These are phyloP conservation scores for Siniperca chuatsi DNA, from an alignment of 2,113 vertebrate species.

Conservation along the genomic window DNA sequence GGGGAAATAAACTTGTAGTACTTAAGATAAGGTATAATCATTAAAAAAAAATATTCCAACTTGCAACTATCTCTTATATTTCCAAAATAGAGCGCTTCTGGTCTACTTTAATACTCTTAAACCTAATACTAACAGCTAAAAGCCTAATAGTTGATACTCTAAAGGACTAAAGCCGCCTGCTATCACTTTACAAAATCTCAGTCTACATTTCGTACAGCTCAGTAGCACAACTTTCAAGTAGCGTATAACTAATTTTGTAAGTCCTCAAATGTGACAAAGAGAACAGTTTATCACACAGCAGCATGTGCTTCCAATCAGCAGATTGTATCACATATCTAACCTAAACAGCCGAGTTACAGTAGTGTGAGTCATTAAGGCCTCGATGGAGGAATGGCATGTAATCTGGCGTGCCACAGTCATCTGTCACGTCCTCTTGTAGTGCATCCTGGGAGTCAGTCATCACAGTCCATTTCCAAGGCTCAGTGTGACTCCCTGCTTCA, in stretches of 20 bases:
- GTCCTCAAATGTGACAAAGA: not conserved
- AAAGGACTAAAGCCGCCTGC: not conserved
- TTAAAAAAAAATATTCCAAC: not conserved
- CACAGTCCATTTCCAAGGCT: conserved; percentile 1
- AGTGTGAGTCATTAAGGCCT: conserved; percentile 32
- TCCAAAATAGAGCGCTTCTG: not conserved
- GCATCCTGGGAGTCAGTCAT: conserved; percentile 56
- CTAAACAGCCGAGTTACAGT: not conserved
- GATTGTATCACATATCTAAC: not conserved
- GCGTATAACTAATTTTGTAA: not conserved
- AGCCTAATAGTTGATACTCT: not conserved
- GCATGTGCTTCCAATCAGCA: not conserved
- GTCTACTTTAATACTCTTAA: not conserved
- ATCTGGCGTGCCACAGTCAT: conserved; percentile 31
- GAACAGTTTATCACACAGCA: not conserved
- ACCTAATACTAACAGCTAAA: not conserved
- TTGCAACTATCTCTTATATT: not conserved
- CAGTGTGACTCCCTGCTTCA: not conserved
- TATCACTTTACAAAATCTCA: not conserved
- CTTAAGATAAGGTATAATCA: not conserved
- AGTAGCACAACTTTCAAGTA: not conserved
- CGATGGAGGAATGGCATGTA: conserved; percentile 24
- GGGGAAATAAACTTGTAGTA: not conserved
- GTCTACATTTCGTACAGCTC: not conserved
- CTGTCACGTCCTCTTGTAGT: conserved; percentile 31